A percentile compares a stretch with the other conserved stretches of the same genome.
Evolutionary conservation across 2,888 invertebrate genomes (phyloP).

Genomic region (Elgonia sp.): DNA sequence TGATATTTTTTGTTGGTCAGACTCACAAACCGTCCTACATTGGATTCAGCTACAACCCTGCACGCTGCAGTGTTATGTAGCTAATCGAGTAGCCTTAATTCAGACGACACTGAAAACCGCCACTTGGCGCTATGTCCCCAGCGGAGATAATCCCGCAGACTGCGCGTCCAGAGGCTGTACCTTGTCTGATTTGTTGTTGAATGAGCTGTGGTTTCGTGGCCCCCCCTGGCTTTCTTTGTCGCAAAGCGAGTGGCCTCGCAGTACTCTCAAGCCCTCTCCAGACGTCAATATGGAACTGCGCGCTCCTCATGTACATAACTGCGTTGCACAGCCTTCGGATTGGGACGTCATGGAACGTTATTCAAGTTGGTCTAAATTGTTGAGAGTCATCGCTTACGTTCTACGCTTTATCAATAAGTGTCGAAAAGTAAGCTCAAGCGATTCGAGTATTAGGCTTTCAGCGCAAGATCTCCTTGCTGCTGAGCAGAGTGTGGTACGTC

Average conservation of each 20-base stretch:
- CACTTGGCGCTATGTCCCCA: background rate
- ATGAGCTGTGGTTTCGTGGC: background rate
- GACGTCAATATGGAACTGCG: too few species aligned
- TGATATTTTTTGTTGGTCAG: background rate
- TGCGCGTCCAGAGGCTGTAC: background rate
- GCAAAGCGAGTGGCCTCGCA: too few species aligned
- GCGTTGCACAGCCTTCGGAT: too few species aligned
- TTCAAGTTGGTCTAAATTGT: background rate
- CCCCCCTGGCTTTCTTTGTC: background rate
- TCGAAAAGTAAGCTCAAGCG: background rate
- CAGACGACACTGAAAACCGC: background rate
- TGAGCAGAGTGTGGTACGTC: background rate
- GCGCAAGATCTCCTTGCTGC: background rate
- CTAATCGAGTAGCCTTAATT: background rate
- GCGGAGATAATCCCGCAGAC: slow-evolving; percentile 9
- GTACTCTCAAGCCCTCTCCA: too few species aligned
- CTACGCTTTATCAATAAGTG: background rate
- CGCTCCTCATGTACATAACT: too few species aligned
- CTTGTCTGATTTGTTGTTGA: background rate
- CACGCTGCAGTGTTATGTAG: background rate
- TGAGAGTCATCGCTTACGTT: background rate
- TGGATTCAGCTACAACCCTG: background rate
- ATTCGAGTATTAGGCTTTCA: background rate
- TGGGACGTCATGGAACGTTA: too few species aligned
- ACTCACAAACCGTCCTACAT: background rate